Conservation (phyloP, 1,140 invertebrate species). For the Subanguina moxae region DNA sequence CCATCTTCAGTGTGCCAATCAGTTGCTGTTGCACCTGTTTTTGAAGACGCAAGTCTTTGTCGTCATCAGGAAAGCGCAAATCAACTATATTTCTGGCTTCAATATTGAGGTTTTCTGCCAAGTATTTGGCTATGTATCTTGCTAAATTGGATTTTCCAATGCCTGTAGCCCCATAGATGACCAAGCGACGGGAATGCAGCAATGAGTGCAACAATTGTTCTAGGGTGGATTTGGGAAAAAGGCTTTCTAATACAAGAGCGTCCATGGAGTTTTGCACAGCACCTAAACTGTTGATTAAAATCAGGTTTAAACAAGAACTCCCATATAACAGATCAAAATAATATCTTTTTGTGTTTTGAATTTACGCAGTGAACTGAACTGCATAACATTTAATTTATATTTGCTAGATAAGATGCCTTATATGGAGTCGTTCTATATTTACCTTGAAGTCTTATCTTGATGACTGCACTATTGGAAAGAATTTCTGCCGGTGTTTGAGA, state of each 20-base stretch:
- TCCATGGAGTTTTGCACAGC: constrained; percentile 84
- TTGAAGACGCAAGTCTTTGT: neutral
- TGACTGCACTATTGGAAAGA: constrained; percentile 40
- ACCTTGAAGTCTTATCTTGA: constrained; percentile 65
- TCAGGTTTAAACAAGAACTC: too few relatives aligned
- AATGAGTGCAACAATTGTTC: constrained; percentile 83
- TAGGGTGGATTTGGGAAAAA: constrained; percentile 90
- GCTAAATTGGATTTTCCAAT: constrained; percentile 81
- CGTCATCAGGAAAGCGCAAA: constrained; percentile 40
- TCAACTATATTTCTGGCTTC: constrained; percentile 27
- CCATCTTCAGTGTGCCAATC: constrained; percentile 12
- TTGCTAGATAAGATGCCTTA: too few relatives aligned
- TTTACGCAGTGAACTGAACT: too few relatives aligned
- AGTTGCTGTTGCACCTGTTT: constrained; percentile 31
- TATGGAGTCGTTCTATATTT: neutral
- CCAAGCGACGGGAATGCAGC: constrained; percentile 83
- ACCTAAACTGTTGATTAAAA: constrained; percentile 59
- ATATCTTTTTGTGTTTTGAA: too few relatives aligned
- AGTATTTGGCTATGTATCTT: constrained; percentile 36
- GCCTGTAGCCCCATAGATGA: constrained; percentile 89
- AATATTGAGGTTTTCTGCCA: constrained; percentile 22
- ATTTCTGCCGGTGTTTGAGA: constrained; percentile 30
- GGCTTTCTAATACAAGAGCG: constrained; percentile 85
- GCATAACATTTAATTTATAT: too few relatives aligned
- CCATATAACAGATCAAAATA: too few relatives aligned